phyloP scores from a whole-genome alignment of 2,797 vertebrate species.

The Protosalanx chinensis region DNA sequence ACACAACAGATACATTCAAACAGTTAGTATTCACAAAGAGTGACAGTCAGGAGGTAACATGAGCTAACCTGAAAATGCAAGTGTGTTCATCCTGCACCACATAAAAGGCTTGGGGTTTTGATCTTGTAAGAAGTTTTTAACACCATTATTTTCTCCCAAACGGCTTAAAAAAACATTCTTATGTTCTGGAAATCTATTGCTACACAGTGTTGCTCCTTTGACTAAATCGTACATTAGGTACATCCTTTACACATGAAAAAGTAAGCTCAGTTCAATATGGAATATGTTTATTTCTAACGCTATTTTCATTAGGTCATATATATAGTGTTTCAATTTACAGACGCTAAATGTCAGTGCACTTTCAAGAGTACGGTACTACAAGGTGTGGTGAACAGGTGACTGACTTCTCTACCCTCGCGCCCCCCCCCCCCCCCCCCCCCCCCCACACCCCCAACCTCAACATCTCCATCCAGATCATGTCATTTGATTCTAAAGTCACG shows the following conservation, averaged over 20 bases:
- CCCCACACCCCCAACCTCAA: neutral
- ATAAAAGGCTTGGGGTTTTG: conserved; percentile 48
- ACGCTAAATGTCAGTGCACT: conserved; percentile 46
- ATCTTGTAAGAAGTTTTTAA: conserved; percentile 46
- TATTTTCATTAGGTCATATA: conserved; percentile 32
- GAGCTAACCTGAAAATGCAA: conserved; percentile 70
- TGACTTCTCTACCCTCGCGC: neutral
- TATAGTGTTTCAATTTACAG: conserved; percentile 57
- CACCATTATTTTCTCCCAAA: conserved; percentile 51
- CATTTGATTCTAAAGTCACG: conserved; percentile 22
- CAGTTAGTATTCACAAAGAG: conserved; percentile 50
- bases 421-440: too few relatives aligned
- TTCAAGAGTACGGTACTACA: conserved; percentile 30
- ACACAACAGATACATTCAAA: conserved; percentile 52
- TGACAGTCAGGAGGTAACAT: conserved; percentile 65
- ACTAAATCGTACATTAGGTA: conserved; percentile 50
- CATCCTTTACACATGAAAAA: conserved; percentile 59
- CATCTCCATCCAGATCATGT: conserved; percentile 18
- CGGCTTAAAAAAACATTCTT: conserved; percentile 69
- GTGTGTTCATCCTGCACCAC: conserved; percentile 51
- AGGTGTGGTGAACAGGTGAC: conserved; percentile 28
- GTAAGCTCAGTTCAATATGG: conserved; percentile 56
- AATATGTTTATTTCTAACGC: conserved; percentile 50
- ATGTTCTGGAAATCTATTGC: conserved; percentile 71
- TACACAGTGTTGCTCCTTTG: conserved; percentile 71